Percentiles rank a stretch among this genome's conserved stretches.
phyloP scores from a whole-genome alignment of 2,113 vertebrate species.

The Rousettus leschenaultii region DNA sequence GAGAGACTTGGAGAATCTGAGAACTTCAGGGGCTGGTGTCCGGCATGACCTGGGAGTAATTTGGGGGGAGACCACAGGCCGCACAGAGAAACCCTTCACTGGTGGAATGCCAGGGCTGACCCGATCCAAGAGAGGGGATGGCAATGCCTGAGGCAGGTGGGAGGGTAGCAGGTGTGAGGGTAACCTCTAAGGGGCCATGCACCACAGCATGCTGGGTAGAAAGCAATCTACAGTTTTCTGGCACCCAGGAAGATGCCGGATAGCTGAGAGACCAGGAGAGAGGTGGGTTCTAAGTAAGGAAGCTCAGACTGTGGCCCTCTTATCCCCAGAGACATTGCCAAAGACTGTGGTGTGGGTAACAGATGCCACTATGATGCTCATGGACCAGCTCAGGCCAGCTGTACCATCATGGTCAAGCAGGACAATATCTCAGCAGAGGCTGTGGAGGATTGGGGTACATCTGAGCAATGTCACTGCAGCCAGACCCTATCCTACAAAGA shows the following conservation, averaged over 20 bases:
- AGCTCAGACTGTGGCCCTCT: not conserved
- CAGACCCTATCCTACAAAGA: not conserved
- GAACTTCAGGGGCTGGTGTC: not conserved
- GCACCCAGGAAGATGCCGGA: not conserved
- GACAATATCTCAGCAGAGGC: not conserved
- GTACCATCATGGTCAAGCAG: not conserved
- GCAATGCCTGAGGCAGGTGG: rapidly evolving
- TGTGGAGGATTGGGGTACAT: no score
- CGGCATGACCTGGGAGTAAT: not conserved
- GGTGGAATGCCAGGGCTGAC: not conserved
- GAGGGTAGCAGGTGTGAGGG: not conserved
- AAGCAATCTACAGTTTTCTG: not conserved
- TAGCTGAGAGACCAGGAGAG: not conserved
- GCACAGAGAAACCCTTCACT: not conserved
- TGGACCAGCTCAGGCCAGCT: not conserved
- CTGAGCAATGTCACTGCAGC: not conserved
- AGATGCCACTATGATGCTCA: not conserved
- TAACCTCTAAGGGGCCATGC: not conserved
- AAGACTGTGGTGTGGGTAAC: not conserved
- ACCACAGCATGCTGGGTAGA: not conserved
- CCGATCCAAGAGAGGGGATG: not conserved
- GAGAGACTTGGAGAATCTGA: not conserved
- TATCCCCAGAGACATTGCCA: not conserved
- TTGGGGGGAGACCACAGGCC: not conserved
- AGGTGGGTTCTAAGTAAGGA: not conserved